Conservation (phyloP, 2,888 invertebrate genomes). For the Tetranychus truncatus region DNA sequence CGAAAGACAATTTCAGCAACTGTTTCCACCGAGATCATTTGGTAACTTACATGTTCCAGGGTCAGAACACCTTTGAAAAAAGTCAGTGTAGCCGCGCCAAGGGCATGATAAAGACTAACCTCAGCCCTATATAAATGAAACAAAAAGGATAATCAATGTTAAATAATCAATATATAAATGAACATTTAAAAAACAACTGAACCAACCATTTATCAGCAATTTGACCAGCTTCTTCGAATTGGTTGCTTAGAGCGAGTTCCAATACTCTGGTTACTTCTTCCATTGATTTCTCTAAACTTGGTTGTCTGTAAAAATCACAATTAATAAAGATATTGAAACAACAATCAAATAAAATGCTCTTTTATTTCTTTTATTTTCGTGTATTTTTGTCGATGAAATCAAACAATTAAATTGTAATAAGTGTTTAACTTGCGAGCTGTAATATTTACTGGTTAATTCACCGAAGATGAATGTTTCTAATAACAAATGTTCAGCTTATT, state of each 20-base stretch:
- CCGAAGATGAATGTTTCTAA: too few relatives aligned
- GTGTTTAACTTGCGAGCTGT: too few relatives aligned
- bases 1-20: background rate
- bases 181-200: background rate
- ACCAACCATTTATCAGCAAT: slow-evolving; percentile 54
- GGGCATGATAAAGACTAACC: slow-evolving; percentile 70
- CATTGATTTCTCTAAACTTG: slow-evolving; percentile 22
- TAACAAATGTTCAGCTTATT: too few relatives aligned
- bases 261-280: slow-evolving; percentile 32
- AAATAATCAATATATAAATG: background rate
- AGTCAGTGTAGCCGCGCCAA: slow-evolving; percentile 68
- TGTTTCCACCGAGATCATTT: background rate
- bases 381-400: too few relatives aligned
- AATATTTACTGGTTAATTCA: too few relatives aligned
- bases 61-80: slow-evolving; percentile 84
- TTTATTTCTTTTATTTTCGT: too few relatives aligned
- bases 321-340: too few relatives aligned
- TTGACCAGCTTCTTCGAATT: slow-evolving; percentile 57
- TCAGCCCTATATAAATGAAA: background rate
- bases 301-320: background rate
- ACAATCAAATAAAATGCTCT: too few relatives aligned
- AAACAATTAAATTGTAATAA: too few relatives aligned
- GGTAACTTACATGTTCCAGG: slow-evolving; percentile 51
- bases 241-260: slow-evolving; percentile 78
- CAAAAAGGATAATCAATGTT: too few relatives aligned